Evolutionary conservation across 2,888 invertebrate genomes (phyloP), one percentile per base, ranked within the genome.

Genomic region (Epirrhoe tristata): DNA sequence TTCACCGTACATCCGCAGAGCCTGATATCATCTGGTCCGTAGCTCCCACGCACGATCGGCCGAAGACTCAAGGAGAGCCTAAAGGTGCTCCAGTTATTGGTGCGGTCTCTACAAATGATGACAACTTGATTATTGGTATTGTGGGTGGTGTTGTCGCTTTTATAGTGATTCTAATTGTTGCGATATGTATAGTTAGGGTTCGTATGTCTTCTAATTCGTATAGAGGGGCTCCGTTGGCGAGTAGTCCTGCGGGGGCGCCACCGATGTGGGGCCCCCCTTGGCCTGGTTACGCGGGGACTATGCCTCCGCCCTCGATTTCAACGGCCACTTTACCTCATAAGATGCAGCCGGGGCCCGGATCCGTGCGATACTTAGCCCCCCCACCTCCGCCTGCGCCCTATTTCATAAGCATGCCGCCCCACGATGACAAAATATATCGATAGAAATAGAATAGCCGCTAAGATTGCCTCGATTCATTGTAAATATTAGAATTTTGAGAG

Each of bases 41-140:
- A 12, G 96, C 97, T n/a, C 96, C 97, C 4, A 94, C 96, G 0
- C 95, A 95, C 67, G 90, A 94, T 46, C 94, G 96, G 66, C 91
- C 95, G 31, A 88, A 94, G 77, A 91, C 94, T 77, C 83, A 95
- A 5, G 94, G 93, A 24, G 95, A 94, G 55, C 94, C 95, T 60
- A 96, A 95, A 86, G 94, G 94, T 53, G 94, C 94, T 12, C 94
- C 92, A 34, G 93, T 94, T 2, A 85, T 93, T 2, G 94, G 94
- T 2, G 93, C 94, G 66, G 93, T 94, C 7, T 90, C 96, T 0
- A 94, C 97, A 10, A 96, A 95, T 63, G 98, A 98, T 78, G 98
- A 98, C 78, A 98, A 98, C 5, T 93, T 98, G n/a, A 98, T 98
- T 59, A 98, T 98, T 67, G 98, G 98, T n/a, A 98, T 98, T 74